phyloP scores from a whole-genome alignment of 1,140 invertebrate genomes.

The Octopus bimaculoides region DNA sequence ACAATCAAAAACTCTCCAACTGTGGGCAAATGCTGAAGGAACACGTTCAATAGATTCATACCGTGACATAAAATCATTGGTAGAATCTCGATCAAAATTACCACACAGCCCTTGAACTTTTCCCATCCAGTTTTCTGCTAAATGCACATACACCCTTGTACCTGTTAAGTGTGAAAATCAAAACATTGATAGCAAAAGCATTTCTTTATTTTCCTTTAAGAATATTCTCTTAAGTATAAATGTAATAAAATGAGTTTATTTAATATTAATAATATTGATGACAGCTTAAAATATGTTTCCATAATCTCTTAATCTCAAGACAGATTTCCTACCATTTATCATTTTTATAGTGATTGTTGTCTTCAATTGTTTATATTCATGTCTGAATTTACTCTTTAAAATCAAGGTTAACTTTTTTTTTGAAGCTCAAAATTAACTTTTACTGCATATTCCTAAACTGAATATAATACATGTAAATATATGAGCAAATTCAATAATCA shows the following conservation, averaged over 20 bases:
- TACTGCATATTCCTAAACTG: background rate
- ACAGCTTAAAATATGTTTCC: too few species aligned
- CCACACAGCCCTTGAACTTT: conserved; percentile 29
- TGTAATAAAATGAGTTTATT: too few species aligned
- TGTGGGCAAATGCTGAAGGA: conserved; percentile 21
- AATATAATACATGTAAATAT: background rate
- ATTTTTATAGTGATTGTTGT: too few species aligned
- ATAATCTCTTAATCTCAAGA: too few species aligned
- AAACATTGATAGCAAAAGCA: too few species aligned
- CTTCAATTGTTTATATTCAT: too few species aligned
- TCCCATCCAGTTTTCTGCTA: conserved; percentile 19
- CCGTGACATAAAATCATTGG: conserved; percentile 21
- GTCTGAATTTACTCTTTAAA: background rate
- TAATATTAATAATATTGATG: too few species aligned
- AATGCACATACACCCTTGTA: conserved; percentile 26
- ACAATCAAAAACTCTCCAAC: conserved; percentile 24
- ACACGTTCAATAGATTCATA: conserved; percentile 4
- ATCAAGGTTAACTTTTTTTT: background rate
- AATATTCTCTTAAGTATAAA: too few species aligned
- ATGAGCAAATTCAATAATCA: background rate
- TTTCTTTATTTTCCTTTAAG: too few species aligned
- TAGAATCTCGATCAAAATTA: conserved; percentile 21
- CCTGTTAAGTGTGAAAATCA: conserved; percentile 7
- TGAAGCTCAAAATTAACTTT: background rate
- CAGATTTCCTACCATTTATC: too few species aligned